These are phyloP conservation scores for Drosophila phalerata DNA, from an alignment of 2,888 invertebrate species.

Conservation along the genomic window DNA sequence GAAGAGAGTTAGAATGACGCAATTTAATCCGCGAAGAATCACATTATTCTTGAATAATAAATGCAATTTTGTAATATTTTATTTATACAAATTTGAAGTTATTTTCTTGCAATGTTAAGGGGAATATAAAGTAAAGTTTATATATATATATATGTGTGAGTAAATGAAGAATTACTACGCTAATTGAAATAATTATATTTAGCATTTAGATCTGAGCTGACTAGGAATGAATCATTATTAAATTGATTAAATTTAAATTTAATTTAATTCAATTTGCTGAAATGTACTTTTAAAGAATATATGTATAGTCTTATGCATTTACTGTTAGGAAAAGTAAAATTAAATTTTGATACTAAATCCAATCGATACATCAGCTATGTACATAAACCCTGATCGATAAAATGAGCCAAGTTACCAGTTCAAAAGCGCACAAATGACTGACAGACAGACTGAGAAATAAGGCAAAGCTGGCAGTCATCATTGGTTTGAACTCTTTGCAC, in stretches of 20 bases:
- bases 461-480: slow-evolving; percentile 24
- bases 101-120: too few species aligned
- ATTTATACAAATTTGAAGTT: too few species aligned
- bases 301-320: not conserved
- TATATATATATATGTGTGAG: too few species aligned
- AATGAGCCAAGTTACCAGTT: not conserved
- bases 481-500: slow-evolving; percentile 59
- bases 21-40: not conserved
- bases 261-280: not conserved
- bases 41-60: not conserved
- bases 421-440: slow-evolving; percentile 34
- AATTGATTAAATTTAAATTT: too few species aligned
- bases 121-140: too few species aligned
- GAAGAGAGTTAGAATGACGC: not conserved
- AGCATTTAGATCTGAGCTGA: not conserved
- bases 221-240: too few species aligned
- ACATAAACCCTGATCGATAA: slow-evolving; percentile 4
- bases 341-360: not conserved
- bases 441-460: slow-evolving; percentile 9
- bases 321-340: not conserved
- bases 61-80: not conserved
- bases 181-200: too few species aligned
- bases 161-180: too few species aligned
- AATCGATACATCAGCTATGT: slow-evolving; percentile 2
- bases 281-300: not conserved